Evolutionary conservation across 1,140 invertebrate species (phyloP).

Genomic region (Drosophila sp.): DNA sequence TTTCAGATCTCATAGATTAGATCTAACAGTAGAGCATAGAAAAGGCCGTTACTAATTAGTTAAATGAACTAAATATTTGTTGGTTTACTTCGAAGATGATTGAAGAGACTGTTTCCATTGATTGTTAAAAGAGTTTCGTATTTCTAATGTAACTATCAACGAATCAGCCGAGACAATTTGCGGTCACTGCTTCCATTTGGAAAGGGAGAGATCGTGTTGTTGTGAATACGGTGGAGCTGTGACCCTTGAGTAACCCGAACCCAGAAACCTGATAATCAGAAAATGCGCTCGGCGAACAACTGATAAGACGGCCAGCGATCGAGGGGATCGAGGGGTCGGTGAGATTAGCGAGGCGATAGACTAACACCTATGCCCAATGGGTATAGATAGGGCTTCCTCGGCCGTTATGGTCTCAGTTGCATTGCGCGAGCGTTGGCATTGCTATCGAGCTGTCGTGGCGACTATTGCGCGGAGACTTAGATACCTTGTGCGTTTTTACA

Average conservation of each 20-base stretch:
- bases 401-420: conserved; percentile 55
- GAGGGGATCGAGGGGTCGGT: background rate
- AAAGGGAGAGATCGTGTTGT: conserved; percentile 20
- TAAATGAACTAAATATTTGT: too few relatives aligned
- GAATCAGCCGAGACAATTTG: background rate
- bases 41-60: too few relatives aligned
- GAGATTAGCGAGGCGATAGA: conserved; percentile 45
- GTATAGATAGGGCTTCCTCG: conserved; percentile 64
- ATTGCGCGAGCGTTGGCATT: conserved; percentile 63
- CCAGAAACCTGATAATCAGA: conserved; percentile 51
- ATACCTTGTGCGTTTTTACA: conserved; percentile 53
- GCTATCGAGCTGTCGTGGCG: conserved; percentile 42
- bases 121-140: background rate
- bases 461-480: conserved; percentile 13
- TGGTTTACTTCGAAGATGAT: background rate
- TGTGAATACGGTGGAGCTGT: conserved; percentile 25
- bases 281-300: conserved; percentile 4
- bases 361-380: conserved; percentile 17
- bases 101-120: background rate
- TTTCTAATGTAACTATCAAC: background rate
- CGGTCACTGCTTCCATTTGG: conserved; percentile 1
- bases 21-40: too few relatives aligned
- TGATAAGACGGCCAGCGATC: conserved; percentile 56
- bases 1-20: too few relatives aligned
- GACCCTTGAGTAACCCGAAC: conserved; percentile 69